Evolutionary conservation across 2,797 vertebrate genomes (phyloP).

Genomic region (Channallabes apus): DNA sequence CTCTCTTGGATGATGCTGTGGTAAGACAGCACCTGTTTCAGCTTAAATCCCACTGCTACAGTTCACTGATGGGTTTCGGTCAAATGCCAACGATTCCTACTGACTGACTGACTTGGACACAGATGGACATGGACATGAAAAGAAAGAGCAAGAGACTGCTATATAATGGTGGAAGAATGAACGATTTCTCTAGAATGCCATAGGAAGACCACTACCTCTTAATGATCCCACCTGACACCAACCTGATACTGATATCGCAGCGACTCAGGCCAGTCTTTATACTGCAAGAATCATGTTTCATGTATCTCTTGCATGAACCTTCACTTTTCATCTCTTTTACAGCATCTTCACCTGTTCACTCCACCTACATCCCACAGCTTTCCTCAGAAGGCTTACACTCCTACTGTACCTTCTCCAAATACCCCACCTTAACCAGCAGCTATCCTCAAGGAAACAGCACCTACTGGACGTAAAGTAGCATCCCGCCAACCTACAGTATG

Average conservation of each 20-base stretch:
- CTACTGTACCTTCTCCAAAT: too few species aligned
- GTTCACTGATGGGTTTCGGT: constrained; percentile 38
- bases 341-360: too few species aligned
- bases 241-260: background rate
- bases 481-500: too few species aligned
- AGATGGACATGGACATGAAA: background rate
- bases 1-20: constrained; percentile 45
- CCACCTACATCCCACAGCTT: too few species aligned
- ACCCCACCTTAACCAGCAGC: too few species aligned
- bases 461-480: too few species aligned
- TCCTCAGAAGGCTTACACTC: too few species aligned
- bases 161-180: background rate
- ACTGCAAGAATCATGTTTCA: background rate
- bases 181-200: background rate
- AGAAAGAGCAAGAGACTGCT: background rate
- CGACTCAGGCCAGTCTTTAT: background rate
- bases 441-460: too few species aligned
- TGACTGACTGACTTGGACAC: background rate
- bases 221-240: background rate
- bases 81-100: constrained; percentile 12
- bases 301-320: background rate
- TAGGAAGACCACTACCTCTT: background rate
- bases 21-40: constrained; percentile 17
- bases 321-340: background rate
- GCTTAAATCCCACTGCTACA: constrained; percentile 56